Conservation (phyloP, 2,113 vertebrate species). For the Sardina pilchardus region DNA sequence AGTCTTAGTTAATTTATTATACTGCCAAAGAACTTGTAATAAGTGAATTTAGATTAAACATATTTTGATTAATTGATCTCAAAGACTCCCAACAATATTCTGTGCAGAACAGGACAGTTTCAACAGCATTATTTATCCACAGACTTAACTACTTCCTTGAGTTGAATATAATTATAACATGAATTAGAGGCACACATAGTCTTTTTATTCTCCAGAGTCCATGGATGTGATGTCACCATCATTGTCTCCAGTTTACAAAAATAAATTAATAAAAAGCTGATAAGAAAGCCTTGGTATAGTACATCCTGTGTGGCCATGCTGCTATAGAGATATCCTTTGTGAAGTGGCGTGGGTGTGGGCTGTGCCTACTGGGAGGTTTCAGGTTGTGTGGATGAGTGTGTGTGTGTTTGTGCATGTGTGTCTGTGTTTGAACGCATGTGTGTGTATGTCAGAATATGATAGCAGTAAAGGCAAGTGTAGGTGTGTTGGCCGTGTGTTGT, state of each 20-base stretch:
- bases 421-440: conserved; percentile 49
- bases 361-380: conserved; percentile 36
- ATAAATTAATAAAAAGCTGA: conserved; percentile 61
- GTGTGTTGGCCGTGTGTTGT: conserved; percentile 34
- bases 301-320: conserved; percentile 58
- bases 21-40: background rate
- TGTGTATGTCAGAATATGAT: background rate
- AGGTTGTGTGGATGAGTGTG: conserved; percentile 34
- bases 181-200: conserved; percentile 11
- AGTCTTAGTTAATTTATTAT: background rate
- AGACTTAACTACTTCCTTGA: background rate
- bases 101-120: background rate
- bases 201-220: conserved; percentile 8
- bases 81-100: background rate
- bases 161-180: background rate
- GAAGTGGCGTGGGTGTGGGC: background rate
- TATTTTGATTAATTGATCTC: background rate
- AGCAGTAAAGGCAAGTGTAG: conserved; percentile 12
- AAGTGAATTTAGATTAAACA: background rate
- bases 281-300: conserved; percentile 45
- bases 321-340: conserved; percentile 37
- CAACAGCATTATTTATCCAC: background rate
- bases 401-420: conserved; percentile 34
- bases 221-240: conserved; percentile 26
- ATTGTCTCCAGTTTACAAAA: conserved; percentile 61